A percentile compares a stretch with the other conserved stretches of the same genome.
These are phyloP conservation scores for Seira ritae DNA, from an alignment of 2,888 invertebrate species.

Conservation along the genomic window DNA sequence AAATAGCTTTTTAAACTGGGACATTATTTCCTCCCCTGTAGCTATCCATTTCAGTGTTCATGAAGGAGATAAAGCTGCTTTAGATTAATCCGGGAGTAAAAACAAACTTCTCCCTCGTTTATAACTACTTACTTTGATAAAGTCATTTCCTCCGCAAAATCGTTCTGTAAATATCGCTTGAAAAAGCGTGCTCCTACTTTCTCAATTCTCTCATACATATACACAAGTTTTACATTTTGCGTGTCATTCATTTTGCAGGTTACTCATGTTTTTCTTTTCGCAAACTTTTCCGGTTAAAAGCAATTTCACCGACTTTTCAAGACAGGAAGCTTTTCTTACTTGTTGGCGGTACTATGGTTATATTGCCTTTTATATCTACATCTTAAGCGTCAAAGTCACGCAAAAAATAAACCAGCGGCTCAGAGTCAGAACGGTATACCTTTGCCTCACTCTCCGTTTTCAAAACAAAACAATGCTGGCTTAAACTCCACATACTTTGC, in stretches of 20 bases:
- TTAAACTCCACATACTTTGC: too few relatives aligned
- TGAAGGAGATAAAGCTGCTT: not conserved
- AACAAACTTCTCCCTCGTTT: not conserved
- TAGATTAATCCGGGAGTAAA: not conserved
- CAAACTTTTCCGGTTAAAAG: not conserved
- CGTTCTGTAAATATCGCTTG: not conserved
- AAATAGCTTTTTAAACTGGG: constrained; percentile 12
- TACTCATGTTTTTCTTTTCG: not conserved
- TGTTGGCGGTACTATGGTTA: too few relatives aligned
- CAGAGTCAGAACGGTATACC: too few relatives aligned
- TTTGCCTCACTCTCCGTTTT: too few relatives aligned
- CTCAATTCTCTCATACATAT: not conserved
- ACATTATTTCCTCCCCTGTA: not conserved
- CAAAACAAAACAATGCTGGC: too few relatives aligned
- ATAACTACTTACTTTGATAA: constrained; percentile 7
- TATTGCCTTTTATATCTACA: constrained; percentile 17
- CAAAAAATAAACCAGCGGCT: too few relatives aligned
- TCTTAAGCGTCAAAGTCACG: constrained; percentile 32
- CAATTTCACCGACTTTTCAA: not conserved
- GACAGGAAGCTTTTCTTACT: not conserved
- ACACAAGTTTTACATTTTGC: constrained; percentile 9
- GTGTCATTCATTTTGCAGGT: not conserved
- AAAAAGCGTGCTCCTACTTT: not conserved
- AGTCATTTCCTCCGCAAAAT: constrained; percentile 13
- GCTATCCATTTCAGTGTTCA: not conserved